Evolutionary conservation across 1,140 invertebrate species (phyloP).

Genomic region (Triops cancriformis): DNA sequence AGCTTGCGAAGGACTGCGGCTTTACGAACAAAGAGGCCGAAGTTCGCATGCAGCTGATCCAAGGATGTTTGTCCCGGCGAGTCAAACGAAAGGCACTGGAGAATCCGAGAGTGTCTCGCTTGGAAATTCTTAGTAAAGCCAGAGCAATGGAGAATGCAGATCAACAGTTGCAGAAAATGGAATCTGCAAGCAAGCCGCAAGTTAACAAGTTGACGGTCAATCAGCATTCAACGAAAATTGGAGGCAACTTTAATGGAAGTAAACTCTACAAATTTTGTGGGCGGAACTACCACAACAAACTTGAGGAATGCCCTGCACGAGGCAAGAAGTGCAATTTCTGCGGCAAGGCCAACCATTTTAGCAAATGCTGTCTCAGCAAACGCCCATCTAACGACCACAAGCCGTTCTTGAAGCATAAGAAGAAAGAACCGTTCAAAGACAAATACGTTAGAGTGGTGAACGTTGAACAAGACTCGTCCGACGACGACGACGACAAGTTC

Average conservation of each 20-base stretch:
- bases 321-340: not conserved
- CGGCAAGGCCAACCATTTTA: not conserved
- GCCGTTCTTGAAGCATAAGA: not conserved
- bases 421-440: not conserved
- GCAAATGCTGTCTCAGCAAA: not conserved
- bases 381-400: not conserved
- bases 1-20: not conserved
- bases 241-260: not conserved
- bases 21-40: slow-evolving; percentile 20
- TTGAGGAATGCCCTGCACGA: slow-evolving; percentile 11
- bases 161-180: not conserved
- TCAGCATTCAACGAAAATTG: not conserved
- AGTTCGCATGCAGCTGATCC: not conserved
- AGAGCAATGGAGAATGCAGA: slow-evolving; percentile 16
- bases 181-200: not conserved
- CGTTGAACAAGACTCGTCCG: not conserved
- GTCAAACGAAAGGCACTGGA: slow-evolving; percentile 14
- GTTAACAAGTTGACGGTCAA: not conserved
- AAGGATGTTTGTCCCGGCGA: not conserved
- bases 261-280: slow-evolving; percentile 15
- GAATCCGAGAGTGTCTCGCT: not conserved
- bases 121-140: not conserved
- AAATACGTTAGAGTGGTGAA: not conserved
- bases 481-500: not conserved
- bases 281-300: not conserved